These are phyloP conservation scores for Zosterops lateralis DNA, from an alignment of 2,113 vertebrate species.

Conservation along the genomic window DNA sequence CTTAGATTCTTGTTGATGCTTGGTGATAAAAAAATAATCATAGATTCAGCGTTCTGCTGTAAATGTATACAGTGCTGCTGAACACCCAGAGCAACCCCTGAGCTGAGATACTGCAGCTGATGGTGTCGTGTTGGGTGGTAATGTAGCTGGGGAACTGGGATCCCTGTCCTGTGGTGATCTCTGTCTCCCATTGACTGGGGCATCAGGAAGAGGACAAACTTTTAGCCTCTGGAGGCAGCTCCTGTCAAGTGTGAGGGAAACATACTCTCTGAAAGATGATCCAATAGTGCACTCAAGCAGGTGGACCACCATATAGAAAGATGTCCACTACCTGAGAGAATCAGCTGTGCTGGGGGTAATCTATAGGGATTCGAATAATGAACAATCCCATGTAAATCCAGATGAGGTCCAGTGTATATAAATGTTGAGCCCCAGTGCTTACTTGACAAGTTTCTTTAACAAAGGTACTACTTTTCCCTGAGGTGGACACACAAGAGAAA, in stretches of 20 bases:
- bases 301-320: accelerated
- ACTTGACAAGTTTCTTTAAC: background rate
- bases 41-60: background rate
- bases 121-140: background rate
- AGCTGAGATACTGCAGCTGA: background rate
- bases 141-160: background rate
- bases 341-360: background rate
- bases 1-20: background rate
- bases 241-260: background rate
- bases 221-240: background rate
- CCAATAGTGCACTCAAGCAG: accelerated
- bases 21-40: background rate
- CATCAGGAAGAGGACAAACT: background rate
- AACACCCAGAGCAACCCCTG: background rate
- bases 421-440: background rate
- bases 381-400: background rate
- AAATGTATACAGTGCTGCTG: background rate
- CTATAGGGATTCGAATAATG: accelerated
- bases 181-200: background rate
- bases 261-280: background rate
- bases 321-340: background rate
- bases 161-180: background rate
- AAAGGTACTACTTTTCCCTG: background rate
- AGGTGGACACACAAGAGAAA: background rate
- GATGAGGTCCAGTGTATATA: background rate